Conservation (phyloP, 2,888 invertebrate species). For the Lapara coniferarum region DNA sequence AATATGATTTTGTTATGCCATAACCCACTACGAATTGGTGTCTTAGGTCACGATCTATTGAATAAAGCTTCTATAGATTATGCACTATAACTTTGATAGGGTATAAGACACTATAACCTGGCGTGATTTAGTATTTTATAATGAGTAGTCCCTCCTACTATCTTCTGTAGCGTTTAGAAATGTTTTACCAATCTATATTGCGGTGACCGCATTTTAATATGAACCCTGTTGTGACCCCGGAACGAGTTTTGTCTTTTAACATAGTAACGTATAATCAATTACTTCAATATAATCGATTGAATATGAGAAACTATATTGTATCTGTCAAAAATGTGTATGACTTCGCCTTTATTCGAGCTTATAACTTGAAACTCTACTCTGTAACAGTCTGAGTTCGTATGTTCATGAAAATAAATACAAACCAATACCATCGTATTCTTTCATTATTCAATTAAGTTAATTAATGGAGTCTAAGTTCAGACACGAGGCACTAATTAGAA, state of each 20-base stretch:
- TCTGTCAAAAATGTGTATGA: slow-evolving; percentile 31
- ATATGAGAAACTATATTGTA: slow-evolving; percentile 20
- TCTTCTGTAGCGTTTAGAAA: slow-evolving; percentile 20
- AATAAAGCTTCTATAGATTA: slow-evolving; percentile 18
- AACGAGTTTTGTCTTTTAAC: slow-evolving; percentile 6
- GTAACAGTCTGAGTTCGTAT: slow-evolving; percentile 34
- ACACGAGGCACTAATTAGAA: not conserved
- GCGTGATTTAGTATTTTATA: slow-evolving; percentile 14
- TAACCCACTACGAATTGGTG: too few relatives aligned
- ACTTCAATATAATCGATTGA: slow-evolving; percentile 10
- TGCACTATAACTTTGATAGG: slow-evolving; percentile 10
- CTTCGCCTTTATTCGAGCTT: slow-evolving; percentile 66
- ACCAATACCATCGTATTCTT: slow-evolving; percentile 33
- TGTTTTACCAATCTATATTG: slow-evolving; percentile 16
- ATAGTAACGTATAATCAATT: slow-evolving; percentile 1
- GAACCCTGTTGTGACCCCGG: slow-evolving; percentile 17
- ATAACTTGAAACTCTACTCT: slow-evolving; percentile 38
- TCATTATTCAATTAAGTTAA: slow-evolving; percentile 25
- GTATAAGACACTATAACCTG: not conserved
- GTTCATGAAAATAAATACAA: slow-evolving; percentile 48
- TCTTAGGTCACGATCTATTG: not conserved
- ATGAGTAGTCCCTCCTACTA: slow-evolving; percentile 12
- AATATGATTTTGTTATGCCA: not conserved
- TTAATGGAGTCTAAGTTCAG: not conserved
- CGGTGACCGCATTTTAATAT: slow-evolving; percentile 14